Base-by-base conservation (phyloP, 2,888 invertebrate genomes). In the Octodonta nipae region DNA sequence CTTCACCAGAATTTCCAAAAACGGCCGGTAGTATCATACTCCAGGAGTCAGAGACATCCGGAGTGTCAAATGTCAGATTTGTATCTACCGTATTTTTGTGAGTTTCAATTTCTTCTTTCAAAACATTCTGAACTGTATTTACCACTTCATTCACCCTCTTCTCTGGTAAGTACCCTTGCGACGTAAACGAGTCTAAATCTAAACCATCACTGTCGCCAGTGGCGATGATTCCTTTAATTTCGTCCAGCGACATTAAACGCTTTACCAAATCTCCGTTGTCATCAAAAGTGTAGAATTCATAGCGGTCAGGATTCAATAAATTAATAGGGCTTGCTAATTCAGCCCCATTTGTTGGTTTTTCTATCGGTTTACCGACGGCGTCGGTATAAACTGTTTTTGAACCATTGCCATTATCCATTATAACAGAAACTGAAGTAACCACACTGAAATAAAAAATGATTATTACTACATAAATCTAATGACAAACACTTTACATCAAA, bases 231-330 rank as follows among this genome's bases (percentile, higher is more conserved):
- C 81, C 78, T 54, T 84, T 83, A 41, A 87, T 86, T 62, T 87
- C 83, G 50, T 81, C 73, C 46, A 84, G 63, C 5, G 85, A 84
- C 86, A 87, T 87, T 16, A 85, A 66, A 37, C 81, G 70, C 51
- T 83, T 84, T 0, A 86, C 76, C 13, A 86, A 66, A 50, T 86
- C 82, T 8, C 86, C 86, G 34, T 77, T 75, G 50, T 84, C 82
- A 50, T 86, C 81, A 50, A 86, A 83, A 0, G 86, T 85, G 55
- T 84, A 86, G 58, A 86, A 87, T 54, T 86, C 85, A 56, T 86
- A 86, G 52, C 79, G 70, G 54, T 86, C 86, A 2, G 86, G 87
- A 42, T 79, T 78, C 4, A 86, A 61, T 1, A 87, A 65, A 47
- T 78, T 75, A 0, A 81, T 82, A 1, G 86, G 86, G 38, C 84